Evolutionary conservation across 1,140 invertebrate genomes (phyloP), one percentile per base, ranked within the genome.

Genomic region (Hyposmocoma kahamanoa): DNA sequence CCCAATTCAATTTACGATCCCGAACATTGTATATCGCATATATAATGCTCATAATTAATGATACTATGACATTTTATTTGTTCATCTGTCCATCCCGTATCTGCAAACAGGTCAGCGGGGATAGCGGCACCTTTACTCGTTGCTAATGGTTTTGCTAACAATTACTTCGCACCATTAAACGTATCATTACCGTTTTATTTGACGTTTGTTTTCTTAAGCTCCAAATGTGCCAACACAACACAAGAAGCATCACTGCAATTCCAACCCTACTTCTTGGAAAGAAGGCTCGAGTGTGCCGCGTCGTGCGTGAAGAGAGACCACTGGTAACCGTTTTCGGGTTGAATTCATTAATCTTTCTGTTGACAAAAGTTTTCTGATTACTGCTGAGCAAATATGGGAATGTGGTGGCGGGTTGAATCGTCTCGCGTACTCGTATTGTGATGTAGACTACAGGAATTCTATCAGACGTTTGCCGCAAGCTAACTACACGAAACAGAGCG

Each of bases 171-270:
- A 59, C 69, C 72, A 81, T 84, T 84, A 78, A 53, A 57, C 32
- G 54, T 72, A 80, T 81, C 77, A 84, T 81, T 84, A 81, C 73
- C 49, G 53, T 67, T 71, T 61, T 72, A 67, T 75, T 72, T 66
- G 51, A 62, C 67, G 60, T 73, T 82, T 76, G 72, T 76, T 74
- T 80, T 71, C 78, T 79, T 78, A 62, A 57, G 53, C 49, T 52
- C 57, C 47, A 56, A 6, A 6, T 67, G 62, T 67, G 67, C 42
- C 41, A 53, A n/a, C n/a, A n/a, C n/a, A n/a, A n/a, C n/a, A n/a
- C n/a, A n/a, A n/a, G n/a, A n/a, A n/a, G n/a, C n/a, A n/a, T n/a
- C n/a, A n/a, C n/a, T n/a, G n/a, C n/a, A n/a, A n/a, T n/a, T n/a
- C n/a, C n/a, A n/a, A n/a, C n/a, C n/a, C n/a, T n/a, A n/a, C n/a